phyloP scores from a whole-genome alignment of 2,113 vertebrate genomes.

The Eulacestoma nigropectus region DNA sequence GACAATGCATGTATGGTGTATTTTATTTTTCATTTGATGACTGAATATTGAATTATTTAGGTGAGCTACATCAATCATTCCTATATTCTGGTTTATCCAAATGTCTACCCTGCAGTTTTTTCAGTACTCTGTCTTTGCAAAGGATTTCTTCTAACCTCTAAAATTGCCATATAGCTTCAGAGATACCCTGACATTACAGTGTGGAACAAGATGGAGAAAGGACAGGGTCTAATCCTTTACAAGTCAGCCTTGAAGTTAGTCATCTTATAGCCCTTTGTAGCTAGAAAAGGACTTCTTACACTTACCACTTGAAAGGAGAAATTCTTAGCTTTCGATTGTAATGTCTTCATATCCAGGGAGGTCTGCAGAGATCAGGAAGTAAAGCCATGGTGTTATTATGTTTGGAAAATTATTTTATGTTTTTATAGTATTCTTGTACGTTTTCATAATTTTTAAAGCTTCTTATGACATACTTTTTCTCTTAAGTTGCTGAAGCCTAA shows the following conservation, averaged over 20 bases:
- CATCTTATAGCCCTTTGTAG: conserved; percentile 10
- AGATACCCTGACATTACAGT: conserved; percentile 8
- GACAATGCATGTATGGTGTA: background rate
- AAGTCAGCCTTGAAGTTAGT: conserved; percentile 39
- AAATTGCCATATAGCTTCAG: background rate
- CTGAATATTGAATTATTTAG: conserved; percentile 39
- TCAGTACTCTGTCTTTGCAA: background rate
- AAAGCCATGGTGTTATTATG: background rate
- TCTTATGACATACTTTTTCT: background rate
- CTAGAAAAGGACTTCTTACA: conserved; percentile 18
- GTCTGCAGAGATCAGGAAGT: background rate
- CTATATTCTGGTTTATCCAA: background rate
- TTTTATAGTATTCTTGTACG: background rate
- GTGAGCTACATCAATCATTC: conserved; percentile 10
- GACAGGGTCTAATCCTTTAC: conserved; percentile 4
- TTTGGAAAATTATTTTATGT: background rate
- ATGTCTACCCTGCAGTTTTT: background rate
- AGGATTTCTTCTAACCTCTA: conserved; percentile 17
- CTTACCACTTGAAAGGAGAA: conserved; percentile 2
- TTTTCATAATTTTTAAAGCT: conserved; percentile 5
- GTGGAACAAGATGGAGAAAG: conserved; percentile 15
- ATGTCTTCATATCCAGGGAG: background rate
- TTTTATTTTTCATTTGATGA: conserved; percentile 2
- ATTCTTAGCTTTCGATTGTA: background rate
- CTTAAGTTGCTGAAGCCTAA: background rate